Evolutionary conservation across 2,797 vertebrate genomes (phyloP).

Genomic region (Heterohyrax brucei): DNA sequence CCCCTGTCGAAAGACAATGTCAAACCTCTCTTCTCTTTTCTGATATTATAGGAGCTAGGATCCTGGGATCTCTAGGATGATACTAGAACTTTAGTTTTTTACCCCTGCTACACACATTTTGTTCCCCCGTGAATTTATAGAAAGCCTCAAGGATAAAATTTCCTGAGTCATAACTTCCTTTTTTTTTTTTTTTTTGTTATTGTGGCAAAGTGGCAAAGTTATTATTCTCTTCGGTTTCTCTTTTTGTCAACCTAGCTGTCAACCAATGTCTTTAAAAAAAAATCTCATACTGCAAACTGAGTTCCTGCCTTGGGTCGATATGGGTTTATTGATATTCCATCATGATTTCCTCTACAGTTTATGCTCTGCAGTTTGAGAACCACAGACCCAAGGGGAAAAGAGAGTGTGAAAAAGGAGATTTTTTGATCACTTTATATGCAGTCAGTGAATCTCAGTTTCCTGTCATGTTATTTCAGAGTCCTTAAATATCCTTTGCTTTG

Average conservation of each 20-base stretch:
- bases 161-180: slow-evolving; percentile 82
- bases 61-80: not conserved
- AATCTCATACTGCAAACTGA: slow-evolving; percentile 74
- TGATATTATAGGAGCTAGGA: not conserved
- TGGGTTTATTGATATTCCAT: slow-evolving; percentile 89
- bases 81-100: not conserved
- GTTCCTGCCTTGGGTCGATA: slow-evolving; percentile 87
- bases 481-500: slow-evolving; percentile 72
- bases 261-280: slow-evolving; percentile 84
- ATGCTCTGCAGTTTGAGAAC: slow-evolving; percentile 84
- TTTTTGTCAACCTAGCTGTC: slow-evolving; percentile 85
- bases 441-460: slow-evolving; percentile 80
- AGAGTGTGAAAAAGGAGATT: slow-evolving; percentile 70
- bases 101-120: not conserved
- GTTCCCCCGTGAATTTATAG: slow-evolving; percentile 62
- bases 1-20: not conserved
- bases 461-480: slow-evolving; percentile 75
- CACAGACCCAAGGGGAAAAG: slow-evolving; percentile 77
- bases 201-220: slow-evolving; percentile 79
- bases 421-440: slow-evolving; percentile 75
- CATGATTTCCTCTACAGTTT: slow-evolving; percentile 81
- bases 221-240: slow-evolving; percentile 84
- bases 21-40: fast-evolving
- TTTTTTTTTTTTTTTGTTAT: slow-evolving; percentile 28
- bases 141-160: slow-evolving; percentile 57